These are phyloP conservation scores for Bubo scandiacus DNA, from an alignment of 2,113 vertebrate species.

Conservation along the genomic window DNA sequence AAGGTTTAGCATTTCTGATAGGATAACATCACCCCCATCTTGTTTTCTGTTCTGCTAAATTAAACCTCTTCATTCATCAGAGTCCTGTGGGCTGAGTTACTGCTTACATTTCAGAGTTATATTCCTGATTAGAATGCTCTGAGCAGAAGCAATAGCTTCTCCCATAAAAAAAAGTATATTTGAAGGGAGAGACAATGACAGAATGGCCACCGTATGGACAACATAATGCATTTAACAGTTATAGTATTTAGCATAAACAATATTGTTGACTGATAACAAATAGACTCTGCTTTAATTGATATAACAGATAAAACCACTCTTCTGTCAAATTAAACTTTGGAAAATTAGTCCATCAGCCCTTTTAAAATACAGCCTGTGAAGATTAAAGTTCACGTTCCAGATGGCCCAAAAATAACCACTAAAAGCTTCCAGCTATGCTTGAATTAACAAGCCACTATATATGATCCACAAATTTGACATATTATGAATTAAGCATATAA, in stretches of 20 bases:
- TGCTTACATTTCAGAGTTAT: constrained; percentile 5
- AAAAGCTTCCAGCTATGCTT: not conserved
- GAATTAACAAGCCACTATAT: not conserved
- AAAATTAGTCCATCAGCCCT: constrained; percentile 6
- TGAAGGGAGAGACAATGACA: constrained; percentile 21
- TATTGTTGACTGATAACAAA: constrained; percentile 28
- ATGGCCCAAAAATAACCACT: constrained; percentile 8
- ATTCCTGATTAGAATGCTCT: constrained; percentile 26
- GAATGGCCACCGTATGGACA: not conserved
- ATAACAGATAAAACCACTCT: constrained; percentile 18
- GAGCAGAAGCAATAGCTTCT: constrained; percentile 33
- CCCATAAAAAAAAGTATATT: not conserved
- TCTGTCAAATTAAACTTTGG: constrained; percentile 46
- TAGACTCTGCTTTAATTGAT: not conserved
- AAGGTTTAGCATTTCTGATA: not conserved
- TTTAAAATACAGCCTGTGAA: not conserved
- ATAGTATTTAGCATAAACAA: not conserved
- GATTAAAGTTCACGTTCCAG: constrained; percentile 27
- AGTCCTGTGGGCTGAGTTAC: constrained; percentile 22
- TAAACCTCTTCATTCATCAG: not conserved
- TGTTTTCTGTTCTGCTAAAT: not conserved
- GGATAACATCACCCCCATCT: not conserved
- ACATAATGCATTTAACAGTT: constrained; percentile 24
- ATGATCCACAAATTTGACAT: not conserved
- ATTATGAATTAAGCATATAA: not conserved